A percentile compares a stretch with the other conserved stretches of the same genome.
Conservation (phyloP, 1,140 invertebrate genomes). For the Coptotermes formosanus region DNA sequence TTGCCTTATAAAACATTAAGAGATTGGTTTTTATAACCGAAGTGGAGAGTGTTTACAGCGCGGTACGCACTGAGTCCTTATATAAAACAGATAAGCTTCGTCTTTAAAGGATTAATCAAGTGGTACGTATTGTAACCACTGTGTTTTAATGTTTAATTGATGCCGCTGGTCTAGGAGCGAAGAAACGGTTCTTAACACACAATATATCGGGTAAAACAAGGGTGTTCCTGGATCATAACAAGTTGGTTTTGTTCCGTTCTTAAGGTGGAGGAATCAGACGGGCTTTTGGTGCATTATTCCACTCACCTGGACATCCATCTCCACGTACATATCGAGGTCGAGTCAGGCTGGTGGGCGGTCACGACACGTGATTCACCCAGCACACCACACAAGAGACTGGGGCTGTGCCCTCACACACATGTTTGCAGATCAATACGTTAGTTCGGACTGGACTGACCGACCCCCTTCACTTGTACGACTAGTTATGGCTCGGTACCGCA, state of each 20-base stretch:
- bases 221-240: no score
- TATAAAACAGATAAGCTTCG: no score
- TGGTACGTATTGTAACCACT: no score
- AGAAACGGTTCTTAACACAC: no score
- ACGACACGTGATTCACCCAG: background rate
- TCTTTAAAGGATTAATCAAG: no score
- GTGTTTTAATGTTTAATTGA: no score
- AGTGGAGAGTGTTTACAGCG: no score
- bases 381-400: background rate
- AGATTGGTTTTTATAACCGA: no score
- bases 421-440: background rate
- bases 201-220: no score
- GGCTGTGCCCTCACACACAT: background rate
- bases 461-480: background rate
- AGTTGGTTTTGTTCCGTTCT: background rate
- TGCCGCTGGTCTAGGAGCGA: no score
- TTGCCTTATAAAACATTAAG: no score
- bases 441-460: background rate
- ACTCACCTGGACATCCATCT: constrained; percentile 3
- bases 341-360: background rate
- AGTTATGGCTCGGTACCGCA: background rate
- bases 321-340: background rate
- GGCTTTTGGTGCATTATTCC: background rate
- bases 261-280: background rate
- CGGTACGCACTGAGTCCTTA: no score